Conservation (phyloP, 37 sponge, comb jelly and placozoan genomes). For the Halisarca cf. caerulea region DNA sequence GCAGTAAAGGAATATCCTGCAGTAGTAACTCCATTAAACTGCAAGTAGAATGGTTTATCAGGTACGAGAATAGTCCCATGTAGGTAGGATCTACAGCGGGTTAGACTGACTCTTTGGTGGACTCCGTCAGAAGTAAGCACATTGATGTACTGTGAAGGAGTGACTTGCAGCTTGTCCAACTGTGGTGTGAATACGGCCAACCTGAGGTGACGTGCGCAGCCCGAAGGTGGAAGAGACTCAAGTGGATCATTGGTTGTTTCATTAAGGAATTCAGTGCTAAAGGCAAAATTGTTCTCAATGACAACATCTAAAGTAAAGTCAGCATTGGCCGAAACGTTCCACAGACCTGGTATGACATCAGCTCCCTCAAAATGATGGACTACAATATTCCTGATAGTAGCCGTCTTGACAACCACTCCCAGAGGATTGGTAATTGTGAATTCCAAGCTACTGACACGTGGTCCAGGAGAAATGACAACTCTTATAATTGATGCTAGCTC, state of each 20-base stretch:
- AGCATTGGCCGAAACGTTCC: neutral
- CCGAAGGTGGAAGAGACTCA: conserved; percentile 11
- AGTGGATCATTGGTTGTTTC: neutral
- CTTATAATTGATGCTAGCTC: neutral
- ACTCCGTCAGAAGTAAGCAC: neutral
- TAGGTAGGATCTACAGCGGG: no score
- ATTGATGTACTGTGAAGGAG: neutral
- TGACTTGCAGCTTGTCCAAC: neutral
- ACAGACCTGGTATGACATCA: neutral
- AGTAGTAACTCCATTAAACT: no score
- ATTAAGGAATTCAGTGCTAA: neutral
- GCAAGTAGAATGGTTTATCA: no score
- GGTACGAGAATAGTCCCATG: no score
- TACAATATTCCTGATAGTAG: neutral
- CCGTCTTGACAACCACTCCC: neutral
- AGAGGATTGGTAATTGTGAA: neutral
- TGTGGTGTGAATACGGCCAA: neutral
- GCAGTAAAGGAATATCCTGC: no score
- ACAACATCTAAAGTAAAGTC: neutral
- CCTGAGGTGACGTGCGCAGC: neutral
- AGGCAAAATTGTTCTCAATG: neutral
- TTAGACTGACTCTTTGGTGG: no score
- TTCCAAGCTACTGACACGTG: neutral
- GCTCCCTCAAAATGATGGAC: neutral
- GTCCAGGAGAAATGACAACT: neutral